Percentiles rank a stretch among this genome's conserved stretches.
These are phyloP conservation scores for Hippoglossus hippoglossus DNA, from an alignment of 2,797 vertebrate species.

Conservation along the genomic window DNA sequence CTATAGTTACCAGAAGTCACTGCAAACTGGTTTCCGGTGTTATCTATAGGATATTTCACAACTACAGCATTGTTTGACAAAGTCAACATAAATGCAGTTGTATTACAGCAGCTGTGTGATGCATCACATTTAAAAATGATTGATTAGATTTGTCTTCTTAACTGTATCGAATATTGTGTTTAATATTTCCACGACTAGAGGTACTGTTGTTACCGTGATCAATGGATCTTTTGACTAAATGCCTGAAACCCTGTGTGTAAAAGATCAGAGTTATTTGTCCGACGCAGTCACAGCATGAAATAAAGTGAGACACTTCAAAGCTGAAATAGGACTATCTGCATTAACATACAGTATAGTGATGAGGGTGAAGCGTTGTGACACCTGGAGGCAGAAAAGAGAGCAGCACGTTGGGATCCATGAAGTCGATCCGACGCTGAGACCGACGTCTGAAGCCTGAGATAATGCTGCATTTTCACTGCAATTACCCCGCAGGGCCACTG, in stretches of 20 bases:
- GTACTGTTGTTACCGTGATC: not conserved
- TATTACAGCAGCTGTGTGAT: not conserved
- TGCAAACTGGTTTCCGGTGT: not conserved
- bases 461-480: not conserved
- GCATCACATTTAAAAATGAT: not conserved
- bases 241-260: not conserved
- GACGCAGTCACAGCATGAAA: not conserved
- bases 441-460: not conserved
- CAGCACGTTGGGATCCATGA: not conserved
- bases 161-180: not conserved
- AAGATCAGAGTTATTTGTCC: not conserved
- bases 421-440: no score
- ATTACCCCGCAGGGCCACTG: not conserved
- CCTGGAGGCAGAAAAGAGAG: slow-evolving; percentile 3
- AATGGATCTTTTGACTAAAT: not conserved
- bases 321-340: not conserved
- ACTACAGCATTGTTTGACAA: not conserved
- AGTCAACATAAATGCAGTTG: not conserved
- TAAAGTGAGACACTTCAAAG: not conserved
- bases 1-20: not conserved
- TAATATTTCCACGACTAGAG: not conserved
- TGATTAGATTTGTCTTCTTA: not conserved
- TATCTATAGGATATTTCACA: not conserved
- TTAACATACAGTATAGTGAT: not conserved
- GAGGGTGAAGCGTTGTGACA: not conserved